Evolutionary conservation across 2,797 vertebrate species (phyloP), one percentile per base, ranked within the genome.

Genomic region (Gila robusta): DNA sequence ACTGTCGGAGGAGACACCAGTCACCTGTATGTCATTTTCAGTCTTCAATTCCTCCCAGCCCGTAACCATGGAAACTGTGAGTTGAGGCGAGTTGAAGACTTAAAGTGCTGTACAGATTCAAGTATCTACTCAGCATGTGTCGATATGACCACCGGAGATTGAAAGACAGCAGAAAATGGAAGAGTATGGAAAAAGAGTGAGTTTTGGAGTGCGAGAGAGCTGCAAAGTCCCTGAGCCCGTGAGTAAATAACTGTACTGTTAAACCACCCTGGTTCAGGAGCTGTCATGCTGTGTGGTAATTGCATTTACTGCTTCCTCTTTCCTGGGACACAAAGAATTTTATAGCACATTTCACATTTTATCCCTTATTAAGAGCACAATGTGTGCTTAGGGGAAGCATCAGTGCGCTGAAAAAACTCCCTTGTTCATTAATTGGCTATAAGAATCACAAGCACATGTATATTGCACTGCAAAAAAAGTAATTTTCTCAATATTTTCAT

Each of bases 31-130:
- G 95, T 95, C 95, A 93, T 94, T 95, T 94, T 96, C 96, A 96
- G 96, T 96, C 96, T 96, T 96, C 95, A 96, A 94, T 96, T 96
- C 95, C 96, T 96, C 96, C 95, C 96, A 96, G 95, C 95, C 95
- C 95, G 91, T 95, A 91, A 92, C 90, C 90, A 92, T 93, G 93
- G 92, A 92, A 93, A 92, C 91, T 92, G 91, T 95, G 95, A 95
- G 96, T 96, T 96, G 96, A 96, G 96, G 95, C 95, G 94, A 96
- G 95, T 94, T 96, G 96, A 96, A 96, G 95, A 96, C 96, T 96
- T 95, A 91, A 96, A 96, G 93, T 93, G 96, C 95, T 95, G 95
- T 92, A 84, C 94, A 94, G 95, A 95, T 91, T 94, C 94, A 93
- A 90, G 84, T 94, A 94, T 91, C 92, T 87, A 79, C 92, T 94